Evolutionary conservation across 1,140 invertebrate genomes (phyloP), one percentile per base, ranked within the genome.

Genomic region (Drosophila sturtevanti): DNA sequence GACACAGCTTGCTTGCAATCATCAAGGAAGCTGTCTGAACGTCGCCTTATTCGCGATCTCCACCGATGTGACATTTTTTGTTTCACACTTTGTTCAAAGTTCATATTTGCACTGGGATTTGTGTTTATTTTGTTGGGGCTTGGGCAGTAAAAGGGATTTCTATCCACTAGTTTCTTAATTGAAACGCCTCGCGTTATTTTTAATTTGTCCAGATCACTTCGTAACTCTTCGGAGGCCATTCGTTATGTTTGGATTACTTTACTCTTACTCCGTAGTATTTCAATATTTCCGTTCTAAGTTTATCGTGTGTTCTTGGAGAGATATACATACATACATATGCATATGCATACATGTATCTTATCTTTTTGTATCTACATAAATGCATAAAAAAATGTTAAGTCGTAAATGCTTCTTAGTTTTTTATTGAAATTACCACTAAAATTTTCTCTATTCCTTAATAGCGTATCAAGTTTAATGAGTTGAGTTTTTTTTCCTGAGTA

Each of bases 161-260:
- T 69, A 56, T 81, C 69, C 12, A 61, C 61, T 21, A 79, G 65
- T 66, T 79, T 75, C 18, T 52, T 55, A 12, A 71, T 62, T 66
- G 71, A 56, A 21, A 64, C 31, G 22, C 55, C 55, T 41, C 92
- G 91, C 74, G 92, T 92, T 74, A 94, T 93, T 91, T 93, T 92
- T 41, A 94, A 77, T 66, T 92, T 92, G 60, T 92, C 92, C 90
- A 94, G 92, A 66, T 92, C 92, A 63, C 92, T 89, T 61, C 92
- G 89, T 38, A 94, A 70, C 48, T 91, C 89, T 68, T 93, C 91
- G 65, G 72, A 48, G 41, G 41, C 41, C 41, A 48, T 48, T 48
- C 41, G 41, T 21, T 10, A 48, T 48, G 9, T 11, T 48, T 48
- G 16, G 38, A 44, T 16, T 7, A 44, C 6, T 44, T 18, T 7